Conservation (phyloP, 2,113 vertebrate species). For the Hyperopisus bebe region DNA sequence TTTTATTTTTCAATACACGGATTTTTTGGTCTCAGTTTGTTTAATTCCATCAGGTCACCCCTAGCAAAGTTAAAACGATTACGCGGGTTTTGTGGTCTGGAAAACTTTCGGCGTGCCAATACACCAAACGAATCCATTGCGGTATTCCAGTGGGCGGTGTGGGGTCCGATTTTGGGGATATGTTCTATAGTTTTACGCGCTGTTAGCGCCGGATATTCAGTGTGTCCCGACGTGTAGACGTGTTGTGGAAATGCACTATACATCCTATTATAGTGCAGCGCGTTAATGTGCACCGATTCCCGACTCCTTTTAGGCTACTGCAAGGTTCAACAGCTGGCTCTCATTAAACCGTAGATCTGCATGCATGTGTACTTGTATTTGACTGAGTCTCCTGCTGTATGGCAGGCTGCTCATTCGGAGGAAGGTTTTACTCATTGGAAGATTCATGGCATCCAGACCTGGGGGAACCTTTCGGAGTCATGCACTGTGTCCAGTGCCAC, state of each 20-base stretch:
- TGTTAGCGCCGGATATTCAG: not conserved
- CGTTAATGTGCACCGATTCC: not conserved
- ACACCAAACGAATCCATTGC: not conserved
- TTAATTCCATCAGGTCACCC: not conserved
- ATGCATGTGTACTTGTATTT: not conserved
- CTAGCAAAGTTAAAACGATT: not conserved
- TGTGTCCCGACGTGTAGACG: not conserved
- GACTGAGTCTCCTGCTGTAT: slow-evolving; percentile 8
- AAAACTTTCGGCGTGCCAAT: not conserved
- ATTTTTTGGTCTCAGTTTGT: not conserved
- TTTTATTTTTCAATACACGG: not conserved
- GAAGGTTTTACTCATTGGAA: slow-evolving; percentile 77
- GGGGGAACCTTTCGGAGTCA: slow-evolving; percentile 89
- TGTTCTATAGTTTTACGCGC: not conserved
- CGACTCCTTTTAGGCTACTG: slow-evolving; percentile 19
- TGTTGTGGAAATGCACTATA: not conserved
- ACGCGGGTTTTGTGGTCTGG: not conserved
- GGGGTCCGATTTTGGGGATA: not conserved
- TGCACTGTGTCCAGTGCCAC: slow-evolving; percentile 86
- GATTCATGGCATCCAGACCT: slow-evolving; percentile 93
- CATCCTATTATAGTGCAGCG: not conserved
- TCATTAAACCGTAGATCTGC: not conserved
- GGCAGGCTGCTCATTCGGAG: slow-evolving; percentile 85
- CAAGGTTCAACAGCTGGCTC: slow-evolving; percentile 8
- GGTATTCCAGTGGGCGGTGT: not conserved